Percentiles rank a stretch among this genome's conserved stretches.
Conservation (phyloP, 2,888 invertebrate genomes). For the Molorchus minor region DNA sequence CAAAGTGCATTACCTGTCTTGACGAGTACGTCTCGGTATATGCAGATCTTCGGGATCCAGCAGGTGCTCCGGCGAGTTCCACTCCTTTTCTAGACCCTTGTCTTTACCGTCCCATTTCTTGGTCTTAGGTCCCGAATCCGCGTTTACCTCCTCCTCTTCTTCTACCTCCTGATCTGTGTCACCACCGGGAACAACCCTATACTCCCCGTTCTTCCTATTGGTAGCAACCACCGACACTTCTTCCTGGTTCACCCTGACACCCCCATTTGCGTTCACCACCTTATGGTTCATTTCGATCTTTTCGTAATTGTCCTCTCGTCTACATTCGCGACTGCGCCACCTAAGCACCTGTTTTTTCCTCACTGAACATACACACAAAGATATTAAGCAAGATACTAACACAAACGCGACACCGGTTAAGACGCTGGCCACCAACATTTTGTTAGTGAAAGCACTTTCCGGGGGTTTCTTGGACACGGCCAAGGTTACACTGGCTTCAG, state of each 20-base stretch:
- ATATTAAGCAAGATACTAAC: slow-evolving; percentile 72
- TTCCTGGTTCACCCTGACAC: slow-evolving; percentile 36
- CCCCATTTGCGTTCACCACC: slow-evolving; percentile 53
- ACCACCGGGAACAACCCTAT: slow-evolving; percentile 72
- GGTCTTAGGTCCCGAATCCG: slow-evolving; percentile 45
- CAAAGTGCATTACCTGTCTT: too few relatives aligned
- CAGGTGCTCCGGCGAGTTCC: slow-evolving; percentile 53
- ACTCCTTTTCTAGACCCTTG: slow-evolving; percentile 41
- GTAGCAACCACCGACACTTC: slow-evolving; percentile 59
- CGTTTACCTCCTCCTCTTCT: slow-evolving; percentile 68
- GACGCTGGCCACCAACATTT: slow-evolving; percentile 73
- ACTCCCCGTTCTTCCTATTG: slow-evolving; percentile 74
- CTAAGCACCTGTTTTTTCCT: slow-evolving; percentile 72
- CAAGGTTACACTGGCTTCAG: slow-evolving; percentile 77
- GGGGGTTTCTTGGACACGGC: slow-evolving; percentile 74
- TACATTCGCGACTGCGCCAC: slow-evolving; percentile 60
- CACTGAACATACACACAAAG: slow-evolving; percentile 70
- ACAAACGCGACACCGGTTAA: slow-evolving; percentile 73
- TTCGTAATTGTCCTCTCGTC: slow-evolving; percentile 74
- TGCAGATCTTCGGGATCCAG: slow-evolving; percentile 60
- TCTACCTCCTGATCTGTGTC: slow-evolving; percentile 70
- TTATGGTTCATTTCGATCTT: slow-evolving; percentile 80
- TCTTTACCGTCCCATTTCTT: slow-evolving; percentile 55
- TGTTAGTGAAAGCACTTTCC: slow-evolving; percentile 68
- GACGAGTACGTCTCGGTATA: slow-evolving; percentile 69